These are phyloP conservation scores for Heliconius aoede DNA, from an alignment of 2,888 invertebrate genomes.

Conservation along the genomic window DNA sequence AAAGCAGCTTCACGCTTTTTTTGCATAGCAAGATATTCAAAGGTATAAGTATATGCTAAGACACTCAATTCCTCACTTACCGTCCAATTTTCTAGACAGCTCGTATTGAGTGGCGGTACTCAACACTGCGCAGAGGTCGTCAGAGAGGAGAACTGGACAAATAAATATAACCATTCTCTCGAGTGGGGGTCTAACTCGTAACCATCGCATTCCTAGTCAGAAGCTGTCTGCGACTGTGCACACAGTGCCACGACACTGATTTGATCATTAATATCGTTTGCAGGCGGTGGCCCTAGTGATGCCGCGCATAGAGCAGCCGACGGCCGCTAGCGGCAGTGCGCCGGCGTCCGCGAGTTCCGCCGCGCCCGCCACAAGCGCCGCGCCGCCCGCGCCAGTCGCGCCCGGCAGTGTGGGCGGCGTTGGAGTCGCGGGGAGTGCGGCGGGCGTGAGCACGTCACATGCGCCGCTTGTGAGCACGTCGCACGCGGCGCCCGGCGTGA, in stretches of 20 bases:
- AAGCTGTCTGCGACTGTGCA: no score
- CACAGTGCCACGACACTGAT: background rate
- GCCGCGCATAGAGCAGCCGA: conserved; percentile 87
- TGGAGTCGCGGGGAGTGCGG: conserved; percentile 34
- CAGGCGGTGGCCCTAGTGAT: conserved; percentile 88
- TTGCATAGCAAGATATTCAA: no score
- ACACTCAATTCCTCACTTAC: no score
- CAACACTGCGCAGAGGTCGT: background rate
- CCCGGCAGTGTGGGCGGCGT: conserved; percentile 53
- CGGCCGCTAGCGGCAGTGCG: conserved; percentile 61
- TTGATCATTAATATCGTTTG: background rate
- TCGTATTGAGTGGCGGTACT: no score
- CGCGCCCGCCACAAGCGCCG: conserved; percentile 50
- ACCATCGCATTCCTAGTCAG: no score
- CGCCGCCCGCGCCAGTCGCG: conserved; percentile 56
- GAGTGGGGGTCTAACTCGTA: no score
- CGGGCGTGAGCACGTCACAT: conserved; percentile 45
- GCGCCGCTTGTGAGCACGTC: conserved; percentile 61
- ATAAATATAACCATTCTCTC: no score
- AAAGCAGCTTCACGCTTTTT: no score
- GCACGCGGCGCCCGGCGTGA: conserved; percentile 56
- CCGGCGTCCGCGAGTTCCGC: conserved; percentile 51
- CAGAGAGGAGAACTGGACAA: background rate
- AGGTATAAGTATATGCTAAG: no score
- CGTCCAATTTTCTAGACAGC: no score